Evolutionary conservation across 2,888 invertebrate genomes (phyloP).

Genomic region (Carterocephalus palaemon): DNA sequence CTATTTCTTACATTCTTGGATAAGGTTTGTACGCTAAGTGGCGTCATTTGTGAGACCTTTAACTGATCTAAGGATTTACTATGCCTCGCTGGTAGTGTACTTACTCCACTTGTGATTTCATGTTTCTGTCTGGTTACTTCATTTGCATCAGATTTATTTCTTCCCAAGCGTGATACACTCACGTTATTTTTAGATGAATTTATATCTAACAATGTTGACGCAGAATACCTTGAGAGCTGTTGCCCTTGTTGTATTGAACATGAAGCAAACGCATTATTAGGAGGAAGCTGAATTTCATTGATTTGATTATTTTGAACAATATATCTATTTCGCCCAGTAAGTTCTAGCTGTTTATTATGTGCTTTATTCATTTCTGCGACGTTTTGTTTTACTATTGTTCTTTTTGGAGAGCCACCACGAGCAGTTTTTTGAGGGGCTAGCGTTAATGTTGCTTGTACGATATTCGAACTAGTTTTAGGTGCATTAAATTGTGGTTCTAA

Average conservation of each 20-base stretch:
- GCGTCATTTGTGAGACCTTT: conserved; percentile 75
- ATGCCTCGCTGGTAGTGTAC: conserved; percentile 83
- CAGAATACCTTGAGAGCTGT: conserved; percentile 78
- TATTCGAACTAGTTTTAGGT: conserved; percentile 67
- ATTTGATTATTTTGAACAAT: conserved; percentile 77
- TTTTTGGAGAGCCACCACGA: conserved; percentile 67
- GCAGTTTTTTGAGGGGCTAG: conserved; percentile 79
- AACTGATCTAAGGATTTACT: conserved; percentile 91
- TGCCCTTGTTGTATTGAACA: conserved; percentile 70
- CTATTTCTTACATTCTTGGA: conserved; percentile 58
- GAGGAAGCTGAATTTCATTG: conserved; percentile 72
- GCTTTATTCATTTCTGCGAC: conserved; percentile 62
- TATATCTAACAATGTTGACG: conserved; percentile 77
- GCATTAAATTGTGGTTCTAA: conserved; percentile 78
- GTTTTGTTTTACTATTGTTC: conserved; percentile 69
- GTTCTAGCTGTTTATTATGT: conserved; percentile 67
- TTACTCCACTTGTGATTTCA: conserved; percentile 69
- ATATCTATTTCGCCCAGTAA: conserved; percentile 72
- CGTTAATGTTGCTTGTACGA: conserved; percentile 82
- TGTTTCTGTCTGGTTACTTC: conserved; percentile 61
- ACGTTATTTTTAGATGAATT: conserved; percentile 52
- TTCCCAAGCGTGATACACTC: conserved; percentile 49
- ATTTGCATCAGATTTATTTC: conserved; percentile 52
- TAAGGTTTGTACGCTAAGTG: conserved; percentile 54
- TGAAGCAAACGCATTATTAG: conserved; percentile 63